Evolutionary conservation across 2,113 vertebrate genomes (phyloP).

Genomic region (Tragelaphus buxtoni): DNA sequence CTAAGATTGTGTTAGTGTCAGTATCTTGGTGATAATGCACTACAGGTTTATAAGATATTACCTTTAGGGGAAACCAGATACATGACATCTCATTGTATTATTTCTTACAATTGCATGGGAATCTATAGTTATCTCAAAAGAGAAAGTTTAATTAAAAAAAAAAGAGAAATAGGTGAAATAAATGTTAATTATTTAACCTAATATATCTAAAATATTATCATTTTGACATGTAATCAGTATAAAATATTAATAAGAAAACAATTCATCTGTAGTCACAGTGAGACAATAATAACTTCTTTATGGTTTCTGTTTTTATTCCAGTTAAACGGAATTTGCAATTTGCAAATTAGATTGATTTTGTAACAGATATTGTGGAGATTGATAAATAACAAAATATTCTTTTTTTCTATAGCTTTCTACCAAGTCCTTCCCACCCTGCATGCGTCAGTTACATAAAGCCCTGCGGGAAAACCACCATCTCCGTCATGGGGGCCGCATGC

Average conservation of each 20-base stretch:
- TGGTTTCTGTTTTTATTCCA: constrained; percentile 42
- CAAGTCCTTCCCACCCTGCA: constrained; percentile 95
- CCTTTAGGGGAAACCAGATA: neutral
- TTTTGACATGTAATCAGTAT: neutral
- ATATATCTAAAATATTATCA: neutral
- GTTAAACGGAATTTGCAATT: neutral
- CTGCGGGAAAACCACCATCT: constrained; percentile 94
- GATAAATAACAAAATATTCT: neutral
- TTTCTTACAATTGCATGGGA: neutral
- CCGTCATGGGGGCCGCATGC: constrained; percentile 95
- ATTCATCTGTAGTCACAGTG: neutral
- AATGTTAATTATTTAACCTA: neutral
- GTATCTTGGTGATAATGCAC: neutral
- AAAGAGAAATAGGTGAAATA: neutral
- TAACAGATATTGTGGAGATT: neutral
- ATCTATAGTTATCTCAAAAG: neutral
- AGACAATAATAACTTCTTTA: neutral
- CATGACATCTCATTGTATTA: neutral
- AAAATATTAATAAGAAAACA: neutral
- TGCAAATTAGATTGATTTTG: neutral
- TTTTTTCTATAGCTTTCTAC: constrained; percentile 84
- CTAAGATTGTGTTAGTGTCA: neutral
- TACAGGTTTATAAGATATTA: neutral
- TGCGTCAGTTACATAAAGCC: constrained; percentile 93
- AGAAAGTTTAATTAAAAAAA: neutral